Percentiles rank a stretch among this genome's conserved stretches.
These are phyloP conservation scores for Bergia sp. DNA, from an alignment of 92 coral and sea anemone species.

Conservation along the genomic window DNA sequence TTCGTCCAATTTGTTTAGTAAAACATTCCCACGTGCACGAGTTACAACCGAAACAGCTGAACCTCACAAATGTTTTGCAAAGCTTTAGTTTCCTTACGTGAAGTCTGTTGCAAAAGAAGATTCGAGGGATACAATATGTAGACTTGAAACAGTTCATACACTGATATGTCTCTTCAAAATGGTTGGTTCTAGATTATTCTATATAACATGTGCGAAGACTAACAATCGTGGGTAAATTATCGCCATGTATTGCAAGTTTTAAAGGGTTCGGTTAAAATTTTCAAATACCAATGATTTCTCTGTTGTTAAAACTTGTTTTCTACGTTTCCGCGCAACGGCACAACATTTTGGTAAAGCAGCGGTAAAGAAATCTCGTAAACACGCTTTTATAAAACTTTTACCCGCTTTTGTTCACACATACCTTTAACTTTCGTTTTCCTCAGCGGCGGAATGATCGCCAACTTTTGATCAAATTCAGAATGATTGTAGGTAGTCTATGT, in stretches of 20 bases:
- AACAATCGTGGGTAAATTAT: neutral
- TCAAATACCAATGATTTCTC: neutral
- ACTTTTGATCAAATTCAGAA: neutral
- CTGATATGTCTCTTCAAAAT: neutral
- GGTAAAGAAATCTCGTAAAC: conserved; percentile 10
- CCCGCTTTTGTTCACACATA: neutral
- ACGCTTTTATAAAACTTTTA: neutral
- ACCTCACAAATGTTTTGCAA: neutral
- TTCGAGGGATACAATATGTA: no score
- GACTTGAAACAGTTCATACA: neutral
- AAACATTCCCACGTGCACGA: neutral
- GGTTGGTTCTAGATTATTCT: neutral
- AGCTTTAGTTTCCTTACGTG: neutral
- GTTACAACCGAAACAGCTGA: neutral
- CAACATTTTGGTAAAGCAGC: neutral
- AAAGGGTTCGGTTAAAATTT: neutral
- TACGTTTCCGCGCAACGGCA: conserved; percentile 29
- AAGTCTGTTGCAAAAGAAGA: neutral
- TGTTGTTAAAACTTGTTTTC: neutral
- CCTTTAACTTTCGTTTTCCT: conserved; percentile 6
- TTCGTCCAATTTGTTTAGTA: neutral
- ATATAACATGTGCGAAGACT: neutral
- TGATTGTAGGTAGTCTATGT: neutral
- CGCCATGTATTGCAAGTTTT: neutral
- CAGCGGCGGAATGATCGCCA: neutral